These are phyloP conservation scores for Phrixothrix hirtus DNA, from an alignment of 2,888 invertebrate genomes.

Conservation along the genomic window DNA sequence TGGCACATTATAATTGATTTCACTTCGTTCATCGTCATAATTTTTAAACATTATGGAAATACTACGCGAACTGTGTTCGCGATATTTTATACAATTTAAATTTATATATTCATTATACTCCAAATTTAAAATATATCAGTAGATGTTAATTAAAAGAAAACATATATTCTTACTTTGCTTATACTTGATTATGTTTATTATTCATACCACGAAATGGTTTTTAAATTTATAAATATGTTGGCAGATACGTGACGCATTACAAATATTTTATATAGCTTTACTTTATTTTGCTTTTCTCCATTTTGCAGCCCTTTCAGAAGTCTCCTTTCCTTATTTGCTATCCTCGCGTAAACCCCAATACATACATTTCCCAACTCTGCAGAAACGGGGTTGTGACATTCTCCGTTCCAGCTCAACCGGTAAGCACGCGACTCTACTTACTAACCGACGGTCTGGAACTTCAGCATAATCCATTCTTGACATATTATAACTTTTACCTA, in stretches of 20 bases:
- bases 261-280: slow-evolving; percentile 22
- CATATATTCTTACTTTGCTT: too few relatives aligned
- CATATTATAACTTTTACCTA: slow-evolving; percentile 26
- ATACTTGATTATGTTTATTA: too few relatives aligned
- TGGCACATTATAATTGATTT: too few relatives aligned
- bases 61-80: too few relatives aligned
- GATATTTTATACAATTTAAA: too few relatives aligned
- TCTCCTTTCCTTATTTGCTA: slow-evolving; percentile 16
- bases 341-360: slow-evolving; percentile 23
- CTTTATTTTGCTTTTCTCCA: slow-evolving; percentile 15
- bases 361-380: slow-evolving; percentile 29
- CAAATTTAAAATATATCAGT: too few relatives aligned
- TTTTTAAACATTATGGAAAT: too few relatives aligned
- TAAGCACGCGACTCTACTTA: slow-evolving; percentile 30
- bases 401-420: slow-evolving; percentile 26
- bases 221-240: not conserved
- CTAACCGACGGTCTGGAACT: slow-evolving; percentile 29
- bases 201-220: not conserved
- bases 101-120: too few relatives aligned
- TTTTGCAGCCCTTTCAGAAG: slow-evolving; percentile 8
- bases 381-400: slow-evolving; percentile 30
- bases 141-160: too few relatives aligned
- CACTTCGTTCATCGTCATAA: too few relatives aligned
- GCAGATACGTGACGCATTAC: slow-evolving; percentile 11
- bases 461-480: slow-evolving; percentile 24